Evolutionary conservation across 64 coral and sea anemone genomes (phyloP), one percentile per base, ranked within the genome.

Genomic region (Pachyseris speciosa): DNA sequence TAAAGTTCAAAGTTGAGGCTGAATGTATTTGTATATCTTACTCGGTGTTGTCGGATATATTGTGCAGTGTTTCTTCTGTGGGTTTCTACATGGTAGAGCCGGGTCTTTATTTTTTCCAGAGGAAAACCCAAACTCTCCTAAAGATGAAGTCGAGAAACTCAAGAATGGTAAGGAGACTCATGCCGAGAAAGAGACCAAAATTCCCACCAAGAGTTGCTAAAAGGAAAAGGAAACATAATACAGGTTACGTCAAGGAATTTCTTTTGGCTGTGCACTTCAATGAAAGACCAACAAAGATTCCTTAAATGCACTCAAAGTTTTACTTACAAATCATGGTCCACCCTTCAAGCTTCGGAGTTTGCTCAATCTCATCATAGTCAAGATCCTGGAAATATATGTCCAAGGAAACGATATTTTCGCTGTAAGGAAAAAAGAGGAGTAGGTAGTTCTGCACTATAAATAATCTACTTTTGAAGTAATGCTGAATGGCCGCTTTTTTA

Each of bases 171-270:
- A 87, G 32, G 22, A 87, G 37, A 48, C 85, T 87, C 34, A 74
- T 60, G 8, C 85, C 85, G 25, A 87, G 85, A 41, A 87, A 87
- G 3, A 87, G 51, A 42, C 85, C 85, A 87, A 87, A 72, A 52
- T 73, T 87, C 28, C 85, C 85, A 25, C 85, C 85, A 22, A 87
- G 48, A 40, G 27, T 87, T 5, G 65, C 85, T 87, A 22, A 28
- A 55, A 73, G 47, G 19, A 6, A 55, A 9, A 41, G 74, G 22
- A 37, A 22, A 4, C 9, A 61, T 25, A 60, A 27, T 24, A 48
- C 9, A 27, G 20, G 33, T 24, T 49, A 22, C 24, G 20, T 28
- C 24, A 48, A 78, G 4, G 19, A 37, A 19, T 36, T 7, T 19
- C n/a, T n/a, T n/a, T n/a, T n/a, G n/a, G n/a, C n/a, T n/a, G n/a